phyloP scores from a whole-genome alignment of 2,797 vertebrate species.

The Clamator glandarius region DNA sequence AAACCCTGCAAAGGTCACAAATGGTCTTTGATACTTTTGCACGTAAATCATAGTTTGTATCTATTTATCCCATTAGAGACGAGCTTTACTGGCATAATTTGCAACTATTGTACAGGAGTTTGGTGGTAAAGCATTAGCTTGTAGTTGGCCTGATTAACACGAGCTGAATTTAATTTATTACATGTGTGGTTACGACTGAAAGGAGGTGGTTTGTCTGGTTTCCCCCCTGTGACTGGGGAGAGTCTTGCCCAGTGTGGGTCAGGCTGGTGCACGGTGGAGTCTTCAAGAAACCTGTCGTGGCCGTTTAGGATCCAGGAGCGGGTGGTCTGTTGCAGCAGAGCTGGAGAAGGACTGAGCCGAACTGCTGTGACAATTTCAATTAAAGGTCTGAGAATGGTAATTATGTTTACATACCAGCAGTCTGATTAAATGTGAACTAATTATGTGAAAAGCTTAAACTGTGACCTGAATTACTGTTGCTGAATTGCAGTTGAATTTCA shows the following conservation, averaged over 20 bases:
- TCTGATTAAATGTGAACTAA: constrained; percentile 68
- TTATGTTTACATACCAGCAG: constrained; percentile 62
- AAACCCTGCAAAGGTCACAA: neutral
- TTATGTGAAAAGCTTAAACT: constrained; percentile 61
- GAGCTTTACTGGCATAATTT: neutral
- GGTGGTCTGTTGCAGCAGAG: neutral
- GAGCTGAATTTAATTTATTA: neutral
- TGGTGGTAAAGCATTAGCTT: neutral
- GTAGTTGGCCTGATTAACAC: neutral
- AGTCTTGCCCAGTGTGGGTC: neutral
- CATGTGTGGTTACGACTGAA: neutral
- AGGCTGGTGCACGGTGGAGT: neutral
- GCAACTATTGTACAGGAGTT: neutral
- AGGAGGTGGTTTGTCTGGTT: neutral
- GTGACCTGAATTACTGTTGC: constrained; percentile 51
- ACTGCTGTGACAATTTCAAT: constrained; percentile 57
- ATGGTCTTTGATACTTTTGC: neutral
- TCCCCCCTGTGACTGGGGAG: neutral
- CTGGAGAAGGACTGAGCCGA: neutral
- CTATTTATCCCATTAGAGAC: neutral
- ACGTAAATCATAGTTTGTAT: neutral
- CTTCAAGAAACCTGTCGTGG: neutral
- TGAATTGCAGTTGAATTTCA: constrained; percentile 15
- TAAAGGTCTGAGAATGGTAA: constrained; percentile 65
- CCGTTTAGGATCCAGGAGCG: neutral